Evolutionary conservation across 1,140 invertebrate species (phyloP).

Genomic region (Ridgeia piscesae): DNA sequence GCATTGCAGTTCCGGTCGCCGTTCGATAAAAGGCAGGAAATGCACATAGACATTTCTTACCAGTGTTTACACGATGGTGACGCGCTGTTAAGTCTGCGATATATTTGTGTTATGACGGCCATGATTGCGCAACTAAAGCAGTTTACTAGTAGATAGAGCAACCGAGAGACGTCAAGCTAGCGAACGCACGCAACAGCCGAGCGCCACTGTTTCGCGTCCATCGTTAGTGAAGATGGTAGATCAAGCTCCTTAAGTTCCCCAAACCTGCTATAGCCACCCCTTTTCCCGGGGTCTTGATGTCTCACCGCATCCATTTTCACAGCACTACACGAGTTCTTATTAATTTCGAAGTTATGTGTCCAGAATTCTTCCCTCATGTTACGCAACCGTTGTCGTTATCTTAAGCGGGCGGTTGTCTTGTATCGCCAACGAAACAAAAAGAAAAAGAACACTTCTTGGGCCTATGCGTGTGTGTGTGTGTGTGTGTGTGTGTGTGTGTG

Average conservation of each 20-base stretch:
- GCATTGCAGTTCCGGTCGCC: not conserved
- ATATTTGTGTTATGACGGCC: not conserved
- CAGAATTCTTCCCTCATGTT: too few relatives aligned
- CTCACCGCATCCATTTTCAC: too few relatives aligned
- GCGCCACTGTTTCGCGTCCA: not conserved
- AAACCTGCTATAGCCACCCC: too few relatives aligned
- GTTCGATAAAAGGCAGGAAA: slow-evolving; percentile 5
- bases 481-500: too few relatives aligned
- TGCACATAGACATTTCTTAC: not conserved
- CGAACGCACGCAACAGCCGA: not conserved
- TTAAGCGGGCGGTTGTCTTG: too few relatives aligned
- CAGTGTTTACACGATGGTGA: not conserved
- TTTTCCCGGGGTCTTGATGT: too few relatives aligned
- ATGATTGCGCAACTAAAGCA: not conserved
- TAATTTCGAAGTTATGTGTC: too few relatives aligned
- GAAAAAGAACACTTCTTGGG: too few relatives aligned
- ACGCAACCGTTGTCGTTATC: too few relatives aligned
- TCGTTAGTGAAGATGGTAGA: not conserved
- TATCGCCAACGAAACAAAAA: too few relatives aligned
- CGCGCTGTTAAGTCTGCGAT: not conserved
- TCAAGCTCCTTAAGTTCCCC: not conserved
- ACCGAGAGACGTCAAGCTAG: not conserved
- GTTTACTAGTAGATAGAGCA: not conserved
- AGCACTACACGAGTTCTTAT: too few relatives aligned
- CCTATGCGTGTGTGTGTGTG: too few relatives aligned